phyloP scores from a whole-genome alignment of 2,113 vertebrate species.

The Alligator mississippiensis region DNA sequence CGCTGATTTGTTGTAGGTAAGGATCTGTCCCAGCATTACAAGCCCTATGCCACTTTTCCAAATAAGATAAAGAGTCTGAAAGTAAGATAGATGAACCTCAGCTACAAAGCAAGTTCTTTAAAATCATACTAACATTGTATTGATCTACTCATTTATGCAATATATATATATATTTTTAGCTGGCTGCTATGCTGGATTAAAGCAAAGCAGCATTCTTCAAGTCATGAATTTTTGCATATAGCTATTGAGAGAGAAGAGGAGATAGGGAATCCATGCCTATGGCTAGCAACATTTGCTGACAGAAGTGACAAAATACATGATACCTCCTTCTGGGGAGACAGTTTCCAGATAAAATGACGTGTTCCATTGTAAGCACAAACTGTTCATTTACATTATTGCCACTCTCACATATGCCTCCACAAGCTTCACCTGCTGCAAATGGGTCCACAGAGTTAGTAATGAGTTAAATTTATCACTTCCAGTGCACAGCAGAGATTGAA shows the following conservation, averaged over 20 bases:
- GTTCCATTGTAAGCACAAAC: neutral
- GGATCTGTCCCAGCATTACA: neutral
- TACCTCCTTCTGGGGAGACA: neutral
- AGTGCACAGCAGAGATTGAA: neutral
- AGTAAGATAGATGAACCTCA: neutral
- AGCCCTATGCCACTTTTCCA: neutral
- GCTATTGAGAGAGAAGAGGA: neutral
- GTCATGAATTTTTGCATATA: neutral
- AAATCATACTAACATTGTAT: neutral
- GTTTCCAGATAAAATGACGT: neutral
- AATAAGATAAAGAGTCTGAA: neutral
- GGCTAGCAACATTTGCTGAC: neutral
- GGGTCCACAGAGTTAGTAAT: neutral
- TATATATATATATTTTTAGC: neutral
- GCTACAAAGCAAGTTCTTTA: neutral
- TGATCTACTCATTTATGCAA: neutral
- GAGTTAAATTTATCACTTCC: neutral
- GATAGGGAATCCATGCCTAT: neutral
- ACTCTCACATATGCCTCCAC: neutral
- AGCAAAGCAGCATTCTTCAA: neutral
- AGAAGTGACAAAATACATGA: neutral
- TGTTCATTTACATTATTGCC: neutral
- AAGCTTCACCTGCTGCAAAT: neutral
- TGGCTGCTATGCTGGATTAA: neutral
- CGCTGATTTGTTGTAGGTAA: neutral